Percentiles rank a stretch among this genome's conserved stretches.
These are phyloP conservation scores for Synergus itoensis DNA, from an alignment of 2,888 invertebrate genomes.

Conservation along the genomic window DNA sequence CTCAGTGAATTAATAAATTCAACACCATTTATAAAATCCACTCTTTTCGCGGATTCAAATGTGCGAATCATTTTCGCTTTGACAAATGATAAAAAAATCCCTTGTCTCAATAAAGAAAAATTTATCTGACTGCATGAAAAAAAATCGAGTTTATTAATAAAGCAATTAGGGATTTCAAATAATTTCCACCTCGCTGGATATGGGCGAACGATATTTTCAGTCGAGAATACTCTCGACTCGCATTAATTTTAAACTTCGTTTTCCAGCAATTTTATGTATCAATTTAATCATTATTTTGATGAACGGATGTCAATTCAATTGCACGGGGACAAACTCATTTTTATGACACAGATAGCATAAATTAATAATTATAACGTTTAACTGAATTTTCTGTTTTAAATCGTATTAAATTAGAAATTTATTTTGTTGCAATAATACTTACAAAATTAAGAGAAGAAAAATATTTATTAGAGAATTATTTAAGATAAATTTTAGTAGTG, in stretches of 20 bases:
- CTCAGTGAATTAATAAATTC: not conserved
- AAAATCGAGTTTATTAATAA: conserved; percentile 28
- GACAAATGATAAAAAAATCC: not conserved
- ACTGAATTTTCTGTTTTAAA: conserved; percentile 1
- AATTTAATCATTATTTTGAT: conserved; percentile 13
- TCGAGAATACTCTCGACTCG: conserved; percentile 5
- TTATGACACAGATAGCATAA: not conserved
- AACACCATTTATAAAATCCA: not conserved
- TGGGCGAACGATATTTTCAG: conserved; percentile 8
- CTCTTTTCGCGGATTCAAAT: not conserved
- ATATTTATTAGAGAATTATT: not conserved
- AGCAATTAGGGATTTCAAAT: conserved; percentile 12
- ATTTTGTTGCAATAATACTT: not conserved
- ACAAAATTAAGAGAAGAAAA: not conserved
- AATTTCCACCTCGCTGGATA: not conserved
- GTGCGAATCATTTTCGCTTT: not conserved
- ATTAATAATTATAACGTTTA: not conserved
- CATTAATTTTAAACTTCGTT: conserved; percentile 10
- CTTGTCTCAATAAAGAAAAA: not conserved
- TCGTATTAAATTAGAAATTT: not conserved
- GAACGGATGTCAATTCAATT: conserved; percentile 18
- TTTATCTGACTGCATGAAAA: conserved; percentile 22
- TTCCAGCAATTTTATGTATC: not conserved
- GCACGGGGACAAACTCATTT: not conserved
- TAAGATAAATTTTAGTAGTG: not conserved